Base-by-base conservation (phyloP, 35 echinoderm and acorn worm genomes). In the Ophioderma brevispina region DNA sequence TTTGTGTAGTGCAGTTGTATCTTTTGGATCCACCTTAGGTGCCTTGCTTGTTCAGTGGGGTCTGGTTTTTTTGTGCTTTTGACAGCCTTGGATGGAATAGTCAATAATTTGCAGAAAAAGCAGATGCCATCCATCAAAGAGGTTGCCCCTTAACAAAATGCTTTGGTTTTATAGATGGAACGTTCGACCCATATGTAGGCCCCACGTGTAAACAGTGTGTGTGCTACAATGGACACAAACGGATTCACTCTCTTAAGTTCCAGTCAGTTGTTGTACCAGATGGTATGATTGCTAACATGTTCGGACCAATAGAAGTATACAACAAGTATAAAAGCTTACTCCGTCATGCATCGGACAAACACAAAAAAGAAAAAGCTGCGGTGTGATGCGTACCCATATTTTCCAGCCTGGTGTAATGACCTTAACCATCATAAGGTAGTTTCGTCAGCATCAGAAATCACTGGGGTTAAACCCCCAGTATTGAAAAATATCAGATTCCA, bases 91-190 rank as follows among this genome's bases (percentile, higher is more conserved):
- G n/a, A n/a, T n/a, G n/a, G n/a, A n/a, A n/a, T n/a, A n/a, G n/a
- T 80, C 30, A 41, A 93, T 1, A 28, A 88, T 23, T 64, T 97
- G 17, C 55, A 77, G 38, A 84, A 33, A n/a, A 70, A 75, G 82
- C 95, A 55, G 40, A 86, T 87, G 95, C 83, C 1, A 84, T 91
- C 13, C 82, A 93, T 82, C 64, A 35, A 23, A 97, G 91, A 80
- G 87, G 95, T 63, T 87, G 87, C 37, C 75, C 95, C 15, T 84
- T 94, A 5, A 91, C 30, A 33, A 91, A 97, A 59, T 97, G 95
- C 79, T 82, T 86, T 76, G 95, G 91, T 1, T 97, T 94, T 49
- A 75, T 97, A 0, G 95, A 97, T 91, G 92, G 91, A 36, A 97
- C 92, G 38, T 91, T 97, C 63, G 38, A 84, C 11, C 91, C 91